phyloP scores from a whole-genome alignment of 37 sponge, comb jelly and placozoan species.

The Chondrosia reniformis region DNA sequence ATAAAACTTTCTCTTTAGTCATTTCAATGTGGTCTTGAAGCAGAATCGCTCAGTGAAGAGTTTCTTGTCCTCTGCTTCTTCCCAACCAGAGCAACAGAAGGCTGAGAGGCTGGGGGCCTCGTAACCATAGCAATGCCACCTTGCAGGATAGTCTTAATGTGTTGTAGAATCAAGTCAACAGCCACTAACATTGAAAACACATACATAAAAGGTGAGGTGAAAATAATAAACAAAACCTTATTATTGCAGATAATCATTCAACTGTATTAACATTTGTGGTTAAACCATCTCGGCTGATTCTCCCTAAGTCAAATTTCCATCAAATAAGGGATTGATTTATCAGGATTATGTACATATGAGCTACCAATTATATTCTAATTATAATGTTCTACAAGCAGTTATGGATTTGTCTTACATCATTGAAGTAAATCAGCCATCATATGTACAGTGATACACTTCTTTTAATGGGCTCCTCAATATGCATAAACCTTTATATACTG shows the following conservation, averaged over 20 bases:
- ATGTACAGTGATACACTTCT: too few relatives aligned
- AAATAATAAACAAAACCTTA: background rate
- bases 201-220: background rate
- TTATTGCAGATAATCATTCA: background rate
- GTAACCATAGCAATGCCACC: constrained; percentile 17
- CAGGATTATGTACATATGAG: background rate
- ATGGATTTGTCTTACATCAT: too few relatives aligned
- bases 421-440: too few relatives aligned
- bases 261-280: background rate
- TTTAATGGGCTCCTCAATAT: too few relatives aligned
- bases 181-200: constrained; percentile 55
- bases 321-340: background rate
- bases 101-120: background rate
- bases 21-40: constrained; percentile 28
- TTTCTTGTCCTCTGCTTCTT: constrained; percentile 7
- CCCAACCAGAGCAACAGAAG: background rate
- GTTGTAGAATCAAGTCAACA: constrained; percentile 88
- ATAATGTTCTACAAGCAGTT: too few relatives aligned
- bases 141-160: constrained; percentile 80
- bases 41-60: background rate
- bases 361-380: too few relatives aligned
- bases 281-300: background rate
- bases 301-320: too few relatives aligned
- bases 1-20: too few relatives aligned
- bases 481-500: too few relatives aligned